Base-by-base conservation (phyloP, 2,113 vertebrate genomes). In the Kryptolebias marmoratus region DNA sequence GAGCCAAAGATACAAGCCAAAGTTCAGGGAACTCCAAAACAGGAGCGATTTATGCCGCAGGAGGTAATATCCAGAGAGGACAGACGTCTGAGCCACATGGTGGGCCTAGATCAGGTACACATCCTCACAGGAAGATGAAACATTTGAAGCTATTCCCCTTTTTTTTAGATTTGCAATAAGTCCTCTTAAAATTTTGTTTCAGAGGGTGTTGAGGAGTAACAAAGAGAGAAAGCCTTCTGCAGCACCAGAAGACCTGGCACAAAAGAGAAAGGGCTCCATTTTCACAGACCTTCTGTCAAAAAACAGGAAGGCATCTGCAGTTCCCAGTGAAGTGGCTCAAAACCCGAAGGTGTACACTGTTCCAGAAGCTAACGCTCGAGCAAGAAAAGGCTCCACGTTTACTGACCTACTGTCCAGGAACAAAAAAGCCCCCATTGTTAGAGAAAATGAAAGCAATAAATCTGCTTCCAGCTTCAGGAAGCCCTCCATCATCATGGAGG, bases 1-100 rank as follows among this genome's bases (percentile, higher is more conserved):
- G 98, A 99, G 75, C 96, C 96, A 9, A 91, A 87, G 68, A 89
- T 93, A n/a, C 92, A 88, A 64, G 71, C 91, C 53, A 90, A 76
- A 60, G 79, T 59, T 27, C 64, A 53, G 18, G 61, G 54, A 57
- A 4, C 28, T 22, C 14, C 67, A 10, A n/a, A 13, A 18, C 67
- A 70, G 32, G 87, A 87, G 5, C 75, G 61, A 30, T 59, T 86
- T 8, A 31, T 93, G 12, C 85, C 85, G 0, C 67, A 88, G 59
- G 92, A 93, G 16, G 63, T 93, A 69, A 71, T 85, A 1, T 80
- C 79, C 31, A 89, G 90, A 67, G 74, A 92, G 22, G 87, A 92
- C 67, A 75, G 92, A 47, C 92, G 90, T 57, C 81, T 94, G 67
- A 93, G 93, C 77, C 87, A 91, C 83, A 90, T 92, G 90, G 91